Percentiles rank a stretch among this genome's conserved stretches.
Evolutionary conservation across 2,797 vertebrate genomes (phyloP).

Genomic region (Arctocebus calabarensis): DNA sequence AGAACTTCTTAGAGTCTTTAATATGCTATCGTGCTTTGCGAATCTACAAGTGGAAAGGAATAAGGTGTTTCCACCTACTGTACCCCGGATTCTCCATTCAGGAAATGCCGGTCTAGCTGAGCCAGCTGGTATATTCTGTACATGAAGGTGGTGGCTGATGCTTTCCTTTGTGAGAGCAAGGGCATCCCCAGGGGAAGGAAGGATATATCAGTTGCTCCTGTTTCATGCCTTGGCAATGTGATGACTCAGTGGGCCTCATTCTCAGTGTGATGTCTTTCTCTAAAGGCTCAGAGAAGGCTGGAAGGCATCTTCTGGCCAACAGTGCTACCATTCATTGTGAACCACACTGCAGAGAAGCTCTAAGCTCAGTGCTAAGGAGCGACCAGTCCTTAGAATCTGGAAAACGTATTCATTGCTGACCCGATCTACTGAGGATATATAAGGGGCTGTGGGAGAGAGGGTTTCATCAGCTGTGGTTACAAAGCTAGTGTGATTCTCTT

Average conservation of each 20-base stretch:
- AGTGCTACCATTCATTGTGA: background rate
- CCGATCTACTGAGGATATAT: background rate
- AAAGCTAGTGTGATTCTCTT: background rate
- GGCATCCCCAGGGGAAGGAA: conserved; percentile 24
- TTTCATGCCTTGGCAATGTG: conserved; percentile 3
- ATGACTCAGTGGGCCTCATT: background rate
- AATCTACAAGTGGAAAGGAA: background rate
- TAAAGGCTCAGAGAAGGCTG: conserved; percentile 13
- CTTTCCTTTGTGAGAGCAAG: conserved; percentile 34
- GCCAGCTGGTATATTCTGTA: background rate
- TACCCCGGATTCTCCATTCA: background rate
- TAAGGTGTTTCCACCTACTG: background rate
- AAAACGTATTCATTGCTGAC: background rate
- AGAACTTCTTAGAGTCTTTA: background rate
- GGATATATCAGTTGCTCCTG: background rate
- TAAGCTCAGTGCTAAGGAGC: background rate
- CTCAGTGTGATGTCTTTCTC: conserved; percentile 6
- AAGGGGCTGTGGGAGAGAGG: background rate
- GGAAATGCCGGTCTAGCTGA: background rate
- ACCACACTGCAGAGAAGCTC: background rate
- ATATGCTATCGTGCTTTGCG: background rate
- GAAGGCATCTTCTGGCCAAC: background rate
- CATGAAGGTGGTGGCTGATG: background rate
- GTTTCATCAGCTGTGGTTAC: background rate
- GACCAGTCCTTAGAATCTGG: background rate